Evolutionary conservation across 1,140 invertebrate species (phyloP).

Genomic region (Drosophila arawakana): DNA sequence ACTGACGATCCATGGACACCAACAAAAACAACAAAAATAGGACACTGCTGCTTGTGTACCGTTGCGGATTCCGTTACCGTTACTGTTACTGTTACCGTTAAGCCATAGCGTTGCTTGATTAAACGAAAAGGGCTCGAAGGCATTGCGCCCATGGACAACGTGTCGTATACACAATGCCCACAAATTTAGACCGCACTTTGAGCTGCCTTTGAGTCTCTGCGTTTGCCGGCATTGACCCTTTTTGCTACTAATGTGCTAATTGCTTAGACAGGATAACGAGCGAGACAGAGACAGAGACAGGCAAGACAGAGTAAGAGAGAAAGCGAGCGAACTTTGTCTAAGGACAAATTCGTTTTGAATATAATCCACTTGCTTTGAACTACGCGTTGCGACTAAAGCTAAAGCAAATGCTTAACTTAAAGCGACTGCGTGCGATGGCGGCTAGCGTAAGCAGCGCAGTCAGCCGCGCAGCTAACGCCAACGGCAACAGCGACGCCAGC

Average conservation of each 20-base stretch:
- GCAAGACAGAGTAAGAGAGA: not conserved
- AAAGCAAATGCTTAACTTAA: conserved; percentile 62
- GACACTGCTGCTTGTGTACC: conserved; percentile 25
- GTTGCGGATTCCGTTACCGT: no score
- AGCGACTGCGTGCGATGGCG: conserved; percentile 53
- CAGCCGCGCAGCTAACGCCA: conserved; percentile 36
- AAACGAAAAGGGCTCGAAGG: conserved; percentile 48
- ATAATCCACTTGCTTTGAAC: conserved; percentile 80
- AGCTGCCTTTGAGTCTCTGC: conserved; percentile 47
- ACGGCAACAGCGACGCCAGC: conserved; percentile 28
- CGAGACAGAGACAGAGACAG: conserved; percentile 14
- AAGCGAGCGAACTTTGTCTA: not conserved
- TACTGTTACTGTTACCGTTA: conserved; percentile 14
- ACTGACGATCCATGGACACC: conserved; percentile 28
- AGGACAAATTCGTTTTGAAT: conserved; percentile 39
- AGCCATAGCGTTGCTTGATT: conserved; percentile 59
- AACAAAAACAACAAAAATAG: conserved; percentile 12
- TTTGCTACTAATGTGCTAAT: conserved; percentile 58
- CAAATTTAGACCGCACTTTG: not conserved
- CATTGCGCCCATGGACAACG: conserved; percentile 39
- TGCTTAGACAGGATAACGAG: conserved; percentile 69
- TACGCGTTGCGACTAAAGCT: conserved; percentile 73
- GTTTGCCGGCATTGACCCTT: conserved; percentile 43
- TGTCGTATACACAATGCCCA: conserved; percentile 57
- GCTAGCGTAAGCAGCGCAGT: conserved; percentile 9